These are phyloP conservation scores for Papilio demoleus DNA, from an alignment of 2,888 invertebrate genomes.

Conservation along the genomic window DNA sequence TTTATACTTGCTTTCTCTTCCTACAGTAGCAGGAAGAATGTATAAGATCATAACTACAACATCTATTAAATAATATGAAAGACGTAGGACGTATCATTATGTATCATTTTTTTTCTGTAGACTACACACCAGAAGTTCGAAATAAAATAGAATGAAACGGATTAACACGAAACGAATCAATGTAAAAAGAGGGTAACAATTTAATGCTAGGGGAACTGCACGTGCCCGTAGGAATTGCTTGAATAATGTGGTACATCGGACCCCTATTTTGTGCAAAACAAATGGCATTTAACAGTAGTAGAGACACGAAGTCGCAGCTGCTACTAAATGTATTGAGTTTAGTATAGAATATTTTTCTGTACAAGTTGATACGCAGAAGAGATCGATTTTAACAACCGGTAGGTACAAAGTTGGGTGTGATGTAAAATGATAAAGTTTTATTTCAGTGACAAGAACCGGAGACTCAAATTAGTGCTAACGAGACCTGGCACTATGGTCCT, in stretches of 20 bases:
- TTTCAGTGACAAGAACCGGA: constrained; percentile 12
- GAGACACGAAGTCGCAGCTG: constrained; percentile 15
- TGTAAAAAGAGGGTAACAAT: constrained; percentile 17
- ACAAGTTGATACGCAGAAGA: not conserved
- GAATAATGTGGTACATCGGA: constrained; percentile 7
- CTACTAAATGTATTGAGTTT: constrained; percentile 1
- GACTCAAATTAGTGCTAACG: constrained; percentile 17
- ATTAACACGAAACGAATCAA: constrained; percentile 18
- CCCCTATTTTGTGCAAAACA: constrained; percentile 21
- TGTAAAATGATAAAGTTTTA: constrained; percentile 14
- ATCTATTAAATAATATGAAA: not conserved
- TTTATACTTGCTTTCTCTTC: not conserved
- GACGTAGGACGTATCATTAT: not conserved
- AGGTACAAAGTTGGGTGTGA: not conserved
- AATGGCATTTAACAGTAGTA: constrained; percentile 17
- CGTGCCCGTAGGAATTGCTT: constrained; percentile 15
- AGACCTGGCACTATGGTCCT: constrained; percentile 1
- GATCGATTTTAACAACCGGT: not conserved
- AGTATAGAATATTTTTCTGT: not conserved
- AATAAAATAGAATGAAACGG: constrained; percentile 1
- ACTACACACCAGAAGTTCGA: not conserved
- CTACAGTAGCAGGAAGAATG: not conserved
- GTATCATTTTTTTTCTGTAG: not conserved
- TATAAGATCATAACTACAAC: not conserved
- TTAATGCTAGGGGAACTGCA: constrained; percentile 17